Percentiles rank a stretch among this genome's conserved stretches.
Conservation (phyloP, 2,888 invertebrate genomes). For the Rhamnusium bicolor region DNA sequence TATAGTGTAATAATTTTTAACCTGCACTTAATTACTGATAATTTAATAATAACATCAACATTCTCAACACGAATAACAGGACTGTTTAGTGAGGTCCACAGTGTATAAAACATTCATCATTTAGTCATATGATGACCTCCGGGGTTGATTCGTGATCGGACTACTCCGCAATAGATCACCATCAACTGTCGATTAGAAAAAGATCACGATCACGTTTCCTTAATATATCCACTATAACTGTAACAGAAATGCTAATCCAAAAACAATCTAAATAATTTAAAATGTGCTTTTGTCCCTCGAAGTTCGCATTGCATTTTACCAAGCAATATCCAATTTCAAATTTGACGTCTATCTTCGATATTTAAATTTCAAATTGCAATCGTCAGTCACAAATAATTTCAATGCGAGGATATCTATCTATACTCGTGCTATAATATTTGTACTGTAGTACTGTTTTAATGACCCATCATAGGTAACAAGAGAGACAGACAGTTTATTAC, state of each 20-base stretch:
- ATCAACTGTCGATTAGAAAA: conserved; percentile 60
- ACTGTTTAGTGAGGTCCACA: not conserved
- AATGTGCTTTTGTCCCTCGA: conserved; percentile 38
- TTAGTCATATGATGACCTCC: conserved; percentile 48
- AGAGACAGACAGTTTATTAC: too few relatives aligned
- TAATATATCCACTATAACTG: conserved; percentile 54
- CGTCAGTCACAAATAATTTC: conserved; percentile 18
- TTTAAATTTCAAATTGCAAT: conserved; percentile 19
- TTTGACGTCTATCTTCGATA: conserved; percentile 21
- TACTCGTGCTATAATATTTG: too few relatives aligned
- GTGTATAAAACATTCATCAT: conserved; percentile 29
- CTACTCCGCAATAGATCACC: conserved; percentile 57
- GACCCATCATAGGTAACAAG: too few relatives aligned
- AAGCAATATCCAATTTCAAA: conserved; percentile 22
- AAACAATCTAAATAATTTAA: conserved; percentile 50
- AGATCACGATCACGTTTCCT: conserved; percentile 61
- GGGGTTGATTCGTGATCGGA: conserved; percentile 58
- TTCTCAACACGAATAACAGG: not conserved
- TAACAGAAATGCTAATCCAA: conserved; percentile 52
- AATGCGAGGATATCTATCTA: too few relatives aligned
- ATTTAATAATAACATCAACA: too few relatives aligned
- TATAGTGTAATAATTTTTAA: too few relatives aligned
- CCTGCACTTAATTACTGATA: too few relatives aligned
- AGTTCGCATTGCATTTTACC: conserved; percentile 32
- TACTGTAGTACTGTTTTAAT: too few relatives aligned